Conservation (phyloP, 2,113 vertebrate genomes). For the Myotis lucifugus region DNA sequence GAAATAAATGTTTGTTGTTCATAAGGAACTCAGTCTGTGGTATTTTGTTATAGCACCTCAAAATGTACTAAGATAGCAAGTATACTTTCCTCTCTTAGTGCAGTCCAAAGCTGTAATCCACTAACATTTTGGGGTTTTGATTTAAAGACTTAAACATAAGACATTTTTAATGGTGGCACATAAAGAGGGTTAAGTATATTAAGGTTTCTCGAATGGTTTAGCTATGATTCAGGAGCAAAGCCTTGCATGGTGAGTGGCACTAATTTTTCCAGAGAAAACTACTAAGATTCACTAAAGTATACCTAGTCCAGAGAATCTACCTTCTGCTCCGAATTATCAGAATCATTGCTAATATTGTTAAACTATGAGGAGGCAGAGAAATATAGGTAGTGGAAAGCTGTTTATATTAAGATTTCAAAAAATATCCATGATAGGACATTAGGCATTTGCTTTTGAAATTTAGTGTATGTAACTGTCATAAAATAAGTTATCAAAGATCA, state of each 20-base stretch:
- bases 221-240: not conserved
- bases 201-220: not conserved
- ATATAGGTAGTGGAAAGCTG: not conserved
- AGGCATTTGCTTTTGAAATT: not conserved
- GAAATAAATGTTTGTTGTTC: not conserved
- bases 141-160: not conserved
- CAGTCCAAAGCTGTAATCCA: not conserved
- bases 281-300: not conserved
- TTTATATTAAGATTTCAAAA: not conserved
- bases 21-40: not conserved
- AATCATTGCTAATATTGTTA: not conserved
- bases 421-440: not conserved
- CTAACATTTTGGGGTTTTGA: not conserved
- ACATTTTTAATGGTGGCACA: not conserved
- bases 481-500: not conserved
- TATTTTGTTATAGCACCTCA: not conserved
- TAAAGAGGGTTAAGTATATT: not conserved
- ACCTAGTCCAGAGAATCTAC: not conserved
- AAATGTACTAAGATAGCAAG: not conserved
- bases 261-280: not conserved
- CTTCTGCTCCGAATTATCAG: not conserved
- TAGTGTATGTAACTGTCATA: not conserved
- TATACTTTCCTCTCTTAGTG: not conserved
- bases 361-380: not conserved
- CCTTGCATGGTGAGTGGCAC: not conserved